phyloP scores from a whole-genome alignment of 1,140 invertebrate species.

The Drosophila mauritiana region DNA sequence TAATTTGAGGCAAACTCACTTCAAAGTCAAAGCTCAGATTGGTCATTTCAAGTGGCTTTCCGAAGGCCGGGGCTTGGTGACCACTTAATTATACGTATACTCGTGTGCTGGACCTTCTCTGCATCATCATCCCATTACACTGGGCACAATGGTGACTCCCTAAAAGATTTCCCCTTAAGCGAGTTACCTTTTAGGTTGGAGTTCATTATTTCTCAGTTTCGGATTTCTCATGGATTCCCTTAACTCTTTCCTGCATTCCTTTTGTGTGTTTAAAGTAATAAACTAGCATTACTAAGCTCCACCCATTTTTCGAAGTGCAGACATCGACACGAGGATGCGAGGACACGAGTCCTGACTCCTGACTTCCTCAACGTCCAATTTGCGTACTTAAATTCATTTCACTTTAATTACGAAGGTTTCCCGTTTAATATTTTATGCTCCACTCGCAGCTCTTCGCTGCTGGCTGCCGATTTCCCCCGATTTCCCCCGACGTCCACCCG shows the following conservation, averaged over 20 bases:
- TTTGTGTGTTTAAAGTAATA: too few relatives aligned
- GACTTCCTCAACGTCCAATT: constrained; percentile 75
- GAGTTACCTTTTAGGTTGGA: too few relatives aligned
- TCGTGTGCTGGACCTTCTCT: constrained; percentile 13
- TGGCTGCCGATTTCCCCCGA: not conserved
- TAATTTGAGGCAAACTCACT: constrained; percentile 40
- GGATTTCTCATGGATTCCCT: too few relatives aligned
- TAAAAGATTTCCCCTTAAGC: too few relatives aligned
- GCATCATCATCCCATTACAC: constrained; percentile 19
- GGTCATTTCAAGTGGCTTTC: constrained; percentile 65
- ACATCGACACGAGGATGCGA: not conserved
- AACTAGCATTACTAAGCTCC: not conserved
- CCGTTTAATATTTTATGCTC: constrained; percentile 78
- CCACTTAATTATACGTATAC: constrained; percentile 68
- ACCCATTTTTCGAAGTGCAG: not conserved
- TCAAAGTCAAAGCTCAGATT: constrained; percentile 69
- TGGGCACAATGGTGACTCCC: too few relatives aligned
- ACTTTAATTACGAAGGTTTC: constrained; percentile 82
- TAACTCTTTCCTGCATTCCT: too few relatives aligned
- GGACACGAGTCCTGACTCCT: constrained; percentile 31
- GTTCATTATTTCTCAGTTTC: too few relatives aligned
- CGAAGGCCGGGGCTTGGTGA: constrained; percentile 40
- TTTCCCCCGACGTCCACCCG: not conserved
- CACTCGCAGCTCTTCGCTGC: constrained; percentile 16
- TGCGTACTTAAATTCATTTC: constrained; percentile 83